Evolutionary conservation across 2,888 invertebrate genomes (phyloP).

Genomic region (Archips crataeganus): DNA sequence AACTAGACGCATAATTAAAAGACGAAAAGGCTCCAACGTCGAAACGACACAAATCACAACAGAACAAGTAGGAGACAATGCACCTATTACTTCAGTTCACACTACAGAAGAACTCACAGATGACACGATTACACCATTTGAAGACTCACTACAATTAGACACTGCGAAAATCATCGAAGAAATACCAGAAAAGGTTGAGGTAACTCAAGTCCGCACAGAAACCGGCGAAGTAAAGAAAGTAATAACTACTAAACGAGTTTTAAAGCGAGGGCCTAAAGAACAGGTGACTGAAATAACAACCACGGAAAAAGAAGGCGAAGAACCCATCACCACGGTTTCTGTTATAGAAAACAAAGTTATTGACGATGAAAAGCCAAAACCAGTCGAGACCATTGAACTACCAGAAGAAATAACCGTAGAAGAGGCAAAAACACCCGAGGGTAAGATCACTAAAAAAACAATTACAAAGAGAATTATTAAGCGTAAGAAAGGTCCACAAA

Average conservation of each 20-base stretch:
- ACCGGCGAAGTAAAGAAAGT: conserved; percentile 23
- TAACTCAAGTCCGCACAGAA: conserved; percentile 47
- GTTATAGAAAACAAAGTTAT: background rate
- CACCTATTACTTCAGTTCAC: conserved; percentile 69
- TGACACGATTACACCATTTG: conserved; percentile 50
- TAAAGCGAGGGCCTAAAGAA: conserved; percentile 55
- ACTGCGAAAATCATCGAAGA: conserved; percentile 59
- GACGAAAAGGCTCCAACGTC: conserved; percentile 54
- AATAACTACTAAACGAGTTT: conserved; percentile 40
- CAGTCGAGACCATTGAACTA: conserved; percentile 30
- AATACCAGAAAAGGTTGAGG: conserved; percentile 62
- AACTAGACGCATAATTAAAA: conserved; percentile 67
- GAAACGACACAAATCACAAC: conserved; percentile 63
- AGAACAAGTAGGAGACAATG: conserved; percentile 73
- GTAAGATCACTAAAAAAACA: background rate
- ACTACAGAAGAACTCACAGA: conserved; percentile 61
- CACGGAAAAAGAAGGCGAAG: conserved; percentile 1
- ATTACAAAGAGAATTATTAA: conserved; percentile 45
- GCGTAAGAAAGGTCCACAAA: conserved; percentile 46
- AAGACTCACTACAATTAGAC: conserved; percentile 38
- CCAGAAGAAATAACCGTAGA: conserved; percentile 46
- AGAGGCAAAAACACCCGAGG: background rate
- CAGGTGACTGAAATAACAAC: conserved; percentile 49
- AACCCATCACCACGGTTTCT: background rate
- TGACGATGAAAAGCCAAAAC: background rate